phyloP scores from a whole-genome alignment of 2,113 vertebrate species.

The Dicerorhinus sumatrensis region DNA sequence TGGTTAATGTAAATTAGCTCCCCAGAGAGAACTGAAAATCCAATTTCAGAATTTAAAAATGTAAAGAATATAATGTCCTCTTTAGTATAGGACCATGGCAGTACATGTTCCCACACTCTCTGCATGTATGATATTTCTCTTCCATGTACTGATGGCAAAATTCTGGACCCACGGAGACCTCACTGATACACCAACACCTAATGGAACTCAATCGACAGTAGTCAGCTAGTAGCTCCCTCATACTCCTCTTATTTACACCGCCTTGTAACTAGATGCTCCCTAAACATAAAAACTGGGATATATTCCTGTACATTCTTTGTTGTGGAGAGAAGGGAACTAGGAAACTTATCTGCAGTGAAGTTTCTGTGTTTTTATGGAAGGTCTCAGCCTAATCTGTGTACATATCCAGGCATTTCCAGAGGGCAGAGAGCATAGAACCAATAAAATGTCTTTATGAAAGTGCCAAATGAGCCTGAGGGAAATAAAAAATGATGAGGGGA shows the following conservation, averaged over 20 bases:
- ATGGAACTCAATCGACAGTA: background rate
- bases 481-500: background rate
- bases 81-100: background rate
- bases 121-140: background rate
- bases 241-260: background rate
- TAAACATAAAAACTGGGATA: background rate
- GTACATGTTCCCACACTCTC: background rate
- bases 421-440: background rate
- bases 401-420: slow-evolving; percentile 25
- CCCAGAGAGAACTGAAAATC: slow-evolving; percentile 36
- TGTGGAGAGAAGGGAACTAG: background rate
- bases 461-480: background rate
- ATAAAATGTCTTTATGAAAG: background rate
- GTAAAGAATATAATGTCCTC: background rate
- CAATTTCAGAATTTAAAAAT: background rate
- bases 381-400: background rate
- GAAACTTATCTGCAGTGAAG: background rate
- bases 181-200: background rate
- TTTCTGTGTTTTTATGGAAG: background rate
- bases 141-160: background rate
- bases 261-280: background rate
- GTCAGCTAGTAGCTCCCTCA: background rate
- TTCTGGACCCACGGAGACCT: background rate
- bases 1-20: slow-evolving; percentile 26
- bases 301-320: background rate